phyloP scores from a whole-genome alignment of 1,140 invertebrate species.

The Achatina immaculata region DNA sequence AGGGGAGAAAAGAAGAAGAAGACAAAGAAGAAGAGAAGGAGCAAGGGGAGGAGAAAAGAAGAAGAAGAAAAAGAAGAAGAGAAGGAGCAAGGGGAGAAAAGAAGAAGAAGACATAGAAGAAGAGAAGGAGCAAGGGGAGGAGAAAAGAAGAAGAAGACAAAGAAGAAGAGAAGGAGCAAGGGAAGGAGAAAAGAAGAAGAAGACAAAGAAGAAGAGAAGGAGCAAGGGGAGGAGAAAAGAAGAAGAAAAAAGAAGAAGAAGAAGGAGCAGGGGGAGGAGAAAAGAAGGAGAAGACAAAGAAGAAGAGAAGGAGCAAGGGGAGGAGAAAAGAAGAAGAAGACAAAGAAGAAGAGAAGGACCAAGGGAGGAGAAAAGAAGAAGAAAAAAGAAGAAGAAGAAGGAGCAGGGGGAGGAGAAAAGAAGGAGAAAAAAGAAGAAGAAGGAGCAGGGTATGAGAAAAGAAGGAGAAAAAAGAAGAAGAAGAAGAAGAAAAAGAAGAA shows the following conservation, averaged over 20 bases:
- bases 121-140: not conserved
- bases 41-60: not conserved
- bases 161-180: not conserved
- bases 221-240: not conserved
- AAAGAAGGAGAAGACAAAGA: not conserved
- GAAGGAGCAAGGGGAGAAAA: not conserved
- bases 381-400: not conserved
- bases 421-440: too few relatives aligned
- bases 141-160: not conserved
- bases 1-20: not conserved
- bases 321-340: not conserved
- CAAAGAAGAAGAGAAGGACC: not conserved
- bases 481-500: not conserved
- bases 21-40: not conserved
- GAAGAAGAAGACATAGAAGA: not conserved
- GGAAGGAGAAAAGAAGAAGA: not conserved
- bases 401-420: not conserved
- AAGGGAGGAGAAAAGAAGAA: not conserved
- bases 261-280: not conserved
- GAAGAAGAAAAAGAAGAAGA: not conserved
- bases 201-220: not conserved
- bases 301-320: not conserved
- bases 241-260: not conserved
- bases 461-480: not conserved
- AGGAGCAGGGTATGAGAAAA: too few relatives aligned